Evolutionary conservation across 2,113 vertebrate genomes (phyloP).

Genomic region (Heterocephalus glaber): DNA sequence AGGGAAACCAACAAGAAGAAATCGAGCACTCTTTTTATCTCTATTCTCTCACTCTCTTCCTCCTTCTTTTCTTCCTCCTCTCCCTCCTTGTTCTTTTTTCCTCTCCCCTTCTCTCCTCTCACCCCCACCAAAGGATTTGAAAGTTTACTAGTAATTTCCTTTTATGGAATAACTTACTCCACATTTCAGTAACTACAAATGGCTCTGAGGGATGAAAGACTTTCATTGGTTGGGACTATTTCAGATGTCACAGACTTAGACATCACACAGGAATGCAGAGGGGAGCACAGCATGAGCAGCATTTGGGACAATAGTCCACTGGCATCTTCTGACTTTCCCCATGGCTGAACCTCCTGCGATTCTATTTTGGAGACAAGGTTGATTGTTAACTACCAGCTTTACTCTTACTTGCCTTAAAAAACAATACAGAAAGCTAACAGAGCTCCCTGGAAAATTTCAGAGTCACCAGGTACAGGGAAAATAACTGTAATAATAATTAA

Average conservation of each 20-base stretch:
- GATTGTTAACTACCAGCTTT: background rate
- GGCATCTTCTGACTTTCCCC: background rate
- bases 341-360: background rate
- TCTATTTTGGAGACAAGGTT: background rate
- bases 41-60: background rate
- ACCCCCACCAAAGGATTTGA: background rate
- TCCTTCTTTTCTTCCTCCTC: too few species aligned
- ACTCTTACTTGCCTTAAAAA: background rate
- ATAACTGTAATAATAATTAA: background rate
- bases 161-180: background rate
- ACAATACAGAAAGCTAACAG: background rate
- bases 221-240: background rate
- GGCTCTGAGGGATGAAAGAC: background rate
- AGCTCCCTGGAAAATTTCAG: background rate
- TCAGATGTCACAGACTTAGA: background rate
- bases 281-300: too few species aligned
- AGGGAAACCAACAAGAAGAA: conserved; percentile 19
- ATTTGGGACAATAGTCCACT: background rate
- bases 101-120: background rate
- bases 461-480: background rate
- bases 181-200: background rate
- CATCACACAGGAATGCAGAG: background rate
- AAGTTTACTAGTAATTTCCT: background rate
- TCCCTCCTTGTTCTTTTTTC: too few species aligned
- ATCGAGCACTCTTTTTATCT: background rate